Evolutionary conservation across 2,888 invertebrate species (phyloP).

Genomic region (Leucophenga montana): DNA sequence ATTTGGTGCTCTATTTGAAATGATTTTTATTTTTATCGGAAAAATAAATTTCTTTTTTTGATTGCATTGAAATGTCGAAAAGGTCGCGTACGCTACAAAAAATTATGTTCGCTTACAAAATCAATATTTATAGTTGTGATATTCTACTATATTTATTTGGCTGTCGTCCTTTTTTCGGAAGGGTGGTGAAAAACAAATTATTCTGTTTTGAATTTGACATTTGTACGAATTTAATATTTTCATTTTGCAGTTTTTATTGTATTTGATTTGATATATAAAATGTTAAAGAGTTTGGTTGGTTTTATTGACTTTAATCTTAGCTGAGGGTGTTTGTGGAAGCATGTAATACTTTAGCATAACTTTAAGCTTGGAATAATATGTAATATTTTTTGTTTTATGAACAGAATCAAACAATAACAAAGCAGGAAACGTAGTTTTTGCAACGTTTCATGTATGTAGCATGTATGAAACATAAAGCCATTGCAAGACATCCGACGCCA

Average conservation of each 20-base stretch:
- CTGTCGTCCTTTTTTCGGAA: not conserved
- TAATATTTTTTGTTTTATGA: too few relatives aligned
- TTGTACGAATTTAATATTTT: constrained; percentile 1
- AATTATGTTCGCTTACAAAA: constrained; percentile 42
- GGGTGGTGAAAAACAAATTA: not conserved
- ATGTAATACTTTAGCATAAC: too few relatives aligned
- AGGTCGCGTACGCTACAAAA: not conserved
- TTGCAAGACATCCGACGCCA: too few relatives aligned
- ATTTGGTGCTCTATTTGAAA: constrained; percentile 31
- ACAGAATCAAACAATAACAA: too few relatives aligned
- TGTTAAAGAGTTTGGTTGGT: not conserved
- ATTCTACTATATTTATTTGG: constrained; percentile 23
- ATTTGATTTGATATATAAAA: not conserved
- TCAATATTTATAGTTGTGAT: constrained; percentile 43
- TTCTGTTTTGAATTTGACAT: constrained; percentile 12
- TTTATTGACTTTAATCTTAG: not conserved
- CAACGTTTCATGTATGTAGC: too few relatives aligned
- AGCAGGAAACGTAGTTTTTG: too few relatives aligned
- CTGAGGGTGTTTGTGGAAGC: too few relatives aligned
- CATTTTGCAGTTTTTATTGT: constrained; percentile 1
- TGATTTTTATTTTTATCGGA: constrained; percentile 6
- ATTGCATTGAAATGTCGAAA: not conserved
- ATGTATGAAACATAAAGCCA: too few relatives aligned
- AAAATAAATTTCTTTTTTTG: constrained; percentile 9
- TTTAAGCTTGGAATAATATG: too few relatives aligned